Evolutionary conservation across 2,888 invertebrate species (phyloP).

Genomic region (Rambutsinella grinnellia): DNA sequence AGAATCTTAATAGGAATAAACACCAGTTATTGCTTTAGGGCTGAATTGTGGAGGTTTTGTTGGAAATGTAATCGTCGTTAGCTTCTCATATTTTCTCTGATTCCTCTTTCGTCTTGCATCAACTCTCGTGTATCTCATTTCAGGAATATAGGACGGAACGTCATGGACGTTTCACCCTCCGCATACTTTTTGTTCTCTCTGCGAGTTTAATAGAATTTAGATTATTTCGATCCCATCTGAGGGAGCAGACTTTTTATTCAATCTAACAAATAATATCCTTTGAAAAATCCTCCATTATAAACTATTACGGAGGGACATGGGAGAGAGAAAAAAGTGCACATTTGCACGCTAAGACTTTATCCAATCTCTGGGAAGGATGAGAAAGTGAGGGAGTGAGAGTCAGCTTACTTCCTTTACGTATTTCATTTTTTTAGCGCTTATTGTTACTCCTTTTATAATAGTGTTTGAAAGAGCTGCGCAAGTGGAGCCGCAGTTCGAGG

Average conservation of each 20-base stretch:
- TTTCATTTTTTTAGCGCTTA: not conserved
- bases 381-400: not conserved
- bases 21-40: not conserved
- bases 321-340: not conserved
- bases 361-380: slow-evolving; percentile 10
- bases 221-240: slow-evolving; percentile 42
- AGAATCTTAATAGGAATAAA: not conserved
- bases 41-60: no score
- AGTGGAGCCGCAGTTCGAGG: not conserved
- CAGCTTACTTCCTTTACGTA: not conserved
- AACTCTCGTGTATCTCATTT: slow-evolving; percentile 11
- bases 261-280: slow-evolving; percentile 6
- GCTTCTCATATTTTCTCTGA: not conserved
- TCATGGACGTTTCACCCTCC: not conserved
- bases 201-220: slow-evolving; percentile 49
- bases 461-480: slow-evolving; percentile 2
- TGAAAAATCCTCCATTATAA: slow-evolving; percentile 23
- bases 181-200: slow-evolving; percentile 12
- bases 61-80: not conserved
- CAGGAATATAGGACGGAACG: no score
- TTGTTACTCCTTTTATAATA: not conserved
- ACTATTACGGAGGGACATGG: not conserved
- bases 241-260: not conserved
- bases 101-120: slow-evolving; percentile 34
- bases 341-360: not conserved